Conservation (phyloP, 2,888 invertebrate genomes). For the Rhabditoides inermis region DNA sequence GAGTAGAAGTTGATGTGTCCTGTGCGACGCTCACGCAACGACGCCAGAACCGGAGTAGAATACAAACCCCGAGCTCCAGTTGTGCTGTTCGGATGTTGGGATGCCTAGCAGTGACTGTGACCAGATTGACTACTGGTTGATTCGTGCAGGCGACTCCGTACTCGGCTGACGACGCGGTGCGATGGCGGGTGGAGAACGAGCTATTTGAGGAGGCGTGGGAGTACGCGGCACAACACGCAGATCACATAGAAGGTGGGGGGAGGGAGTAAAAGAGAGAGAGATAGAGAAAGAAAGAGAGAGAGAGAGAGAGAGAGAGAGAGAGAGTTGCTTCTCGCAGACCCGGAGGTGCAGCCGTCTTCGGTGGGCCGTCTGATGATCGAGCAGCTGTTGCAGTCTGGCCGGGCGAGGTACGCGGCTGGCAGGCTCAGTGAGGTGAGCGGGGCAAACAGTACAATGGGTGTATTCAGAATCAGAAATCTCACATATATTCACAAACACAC, state of each 20-base stretch:
- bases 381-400: constrained; percentile 20
- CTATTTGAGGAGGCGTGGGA: constrained; percentile 36
- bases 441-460: too few relatives aligned
- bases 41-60: too few relatives aligned
- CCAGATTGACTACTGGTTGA: not conserved
- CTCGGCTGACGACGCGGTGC: constrained; percentile 39
- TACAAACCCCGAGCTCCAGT: too few relatives aligned
- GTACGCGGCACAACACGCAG: constrained; percentile 27
- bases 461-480: too few relatives aligned
- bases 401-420: constrained; percentile 24
- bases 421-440: constrained; percentile 11
- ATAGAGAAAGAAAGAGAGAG: not conserved
- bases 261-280: not conserved
- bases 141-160: constrained; percentile 43
- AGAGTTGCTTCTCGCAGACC: not conserved
- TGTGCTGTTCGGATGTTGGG: too few relatives aligned
- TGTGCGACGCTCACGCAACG: too few relatives aligned
- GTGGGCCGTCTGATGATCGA: constrained; percentile 37
- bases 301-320: not conserved
- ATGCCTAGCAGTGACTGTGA: too few relatives aligned
- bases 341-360: constrained; percentile 13
- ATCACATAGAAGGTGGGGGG: too few relatives aligned
- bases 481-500: not conserved
- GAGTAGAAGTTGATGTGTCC: too few relatives aligned
- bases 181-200: constrained; percentile 46